Conservation (phyloP, 2,113 vertebrate species). For the Casuarius casuarius region DNA sequence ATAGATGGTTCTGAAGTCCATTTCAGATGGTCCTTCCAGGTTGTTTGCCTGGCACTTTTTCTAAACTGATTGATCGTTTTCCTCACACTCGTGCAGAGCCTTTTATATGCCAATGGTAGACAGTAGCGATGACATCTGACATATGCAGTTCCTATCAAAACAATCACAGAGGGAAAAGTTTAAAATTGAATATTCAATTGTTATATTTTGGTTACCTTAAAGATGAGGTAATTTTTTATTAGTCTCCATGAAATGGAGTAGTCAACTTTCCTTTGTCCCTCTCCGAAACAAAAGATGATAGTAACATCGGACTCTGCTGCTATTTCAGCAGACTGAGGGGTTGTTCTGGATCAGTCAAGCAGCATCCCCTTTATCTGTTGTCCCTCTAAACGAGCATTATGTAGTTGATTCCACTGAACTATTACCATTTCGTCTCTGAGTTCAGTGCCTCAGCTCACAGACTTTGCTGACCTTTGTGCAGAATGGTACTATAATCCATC, state of each 20-base stretch:
- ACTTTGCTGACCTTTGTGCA: background rate
- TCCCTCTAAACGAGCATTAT: background rate
- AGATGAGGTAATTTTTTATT: background rate
- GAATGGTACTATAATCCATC: accelerated
- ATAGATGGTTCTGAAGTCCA: background rate
- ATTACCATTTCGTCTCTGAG: background rate
- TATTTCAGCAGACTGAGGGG: background rate
- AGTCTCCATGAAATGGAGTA: background rate
- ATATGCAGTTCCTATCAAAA: background rate
- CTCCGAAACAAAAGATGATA: background rate
- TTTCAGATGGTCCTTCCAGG: background rate
- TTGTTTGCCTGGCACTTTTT: background rate
- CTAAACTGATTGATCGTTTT: background rate
- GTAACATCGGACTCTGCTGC: background rate
- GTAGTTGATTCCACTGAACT: background rate
- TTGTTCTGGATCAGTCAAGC: background rate
- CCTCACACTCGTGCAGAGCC: background rate
- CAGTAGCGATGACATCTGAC: background rate
- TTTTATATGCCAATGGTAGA: background rate
- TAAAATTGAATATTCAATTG: background rate
- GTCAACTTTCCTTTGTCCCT: background rate
- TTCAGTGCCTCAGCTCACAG: background rate
- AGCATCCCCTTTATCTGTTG: background rate
- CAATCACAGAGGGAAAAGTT: background rate
- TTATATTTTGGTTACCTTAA: background rate